Evolutionary conservation across 2,888 invertebrate species (phyloP).

Genomic region (Chloroclystis v-ata): DNA sequence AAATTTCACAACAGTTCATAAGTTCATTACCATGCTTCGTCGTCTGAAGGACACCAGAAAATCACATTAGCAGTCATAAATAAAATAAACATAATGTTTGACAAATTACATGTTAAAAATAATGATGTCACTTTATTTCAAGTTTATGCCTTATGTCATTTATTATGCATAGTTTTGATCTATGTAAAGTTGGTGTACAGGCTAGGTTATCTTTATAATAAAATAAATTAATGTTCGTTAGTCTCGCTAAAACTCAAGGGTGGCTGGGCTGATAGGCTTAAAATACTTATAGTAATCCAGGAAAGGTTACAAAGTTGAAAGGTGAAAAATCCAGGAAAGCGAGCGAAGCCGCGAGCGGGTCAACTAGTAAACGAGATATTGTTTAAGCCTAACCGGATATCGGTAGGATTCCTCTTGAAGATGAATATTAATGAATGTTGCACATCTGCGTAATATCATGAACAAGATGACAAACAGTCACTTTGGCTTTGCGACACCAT

Average conservation of each 20-base stretch:
- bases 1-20: background rate
- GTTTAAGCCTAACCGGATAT: conserved; percentile 21
- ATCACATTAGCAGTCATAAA: background rate
- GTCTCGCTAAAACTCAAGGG: no score
- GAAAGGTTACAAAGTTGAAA: no score
- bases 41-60: background rate
- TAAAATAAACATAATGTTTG: background rate
- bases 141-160: background rate
- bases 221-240: no score
- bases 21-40: background rate
- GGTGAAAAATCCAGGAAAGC: no score
- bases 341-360: no score
- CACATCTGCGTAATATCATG: conserved; percentile 9
- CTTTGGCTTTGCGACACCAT: no score
- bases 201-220: no score
- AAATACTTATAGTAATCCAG: no score
- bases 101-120: background rate
- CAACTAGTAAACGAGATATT: background rate
- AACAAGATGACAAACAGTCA: no score
- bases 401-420: conserved; percentile 21
- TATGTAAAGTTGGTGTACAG: no score
- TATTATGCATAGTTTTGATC: background rate
- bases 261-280: no score
- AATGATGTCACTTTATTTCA: conserved; percentile 7
- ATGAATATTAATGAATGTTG: conserved; percentile 17